phyloP scores from a whole-genome alignment of 2,888 invertebrate species.

The Drosophila macrothrix region DNA sequence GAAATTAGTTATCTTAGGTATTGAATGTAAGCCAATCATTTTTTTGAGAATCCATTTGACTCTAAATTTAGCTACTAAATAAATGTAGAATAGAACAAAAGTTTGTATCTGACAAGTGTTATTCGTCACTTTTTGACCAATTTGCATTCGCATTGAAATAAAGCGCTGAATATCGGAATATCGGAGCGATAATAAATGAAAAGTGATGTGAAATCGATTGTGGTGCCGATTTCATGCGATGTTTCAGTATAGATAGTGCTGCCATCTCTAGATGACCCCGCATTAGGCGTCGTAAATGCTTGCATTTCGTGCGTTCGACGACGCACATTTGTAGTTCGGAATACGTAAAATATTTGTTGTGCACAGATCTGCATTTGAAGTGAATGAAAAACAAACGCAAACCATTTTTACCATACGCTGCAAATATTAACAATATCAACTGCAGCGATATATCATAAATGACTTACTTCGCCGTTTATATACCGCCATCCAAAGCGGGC shows the following conservation, averaged over 20 bases:
- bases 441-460: conserved; percentile 27
- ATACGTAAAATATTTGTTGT: conserved; percentile 4
- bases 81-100: not conserved
- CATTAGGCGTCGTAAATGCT: conserved; percentile 29
- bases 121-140: not conserved
- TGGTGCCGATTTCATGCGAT: not conserved
- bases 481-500: conserved; percentile 65
- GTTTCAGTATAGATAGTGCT: conserved; percentile 6
- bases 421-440: not conserved
- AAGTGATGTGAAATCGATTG: not conserved
- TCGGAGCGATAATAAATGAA: not conserved
- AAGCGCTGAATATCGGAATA: not conserved
- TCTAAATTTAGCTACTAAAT: not conserved
- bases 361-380: conserved; percentile 3
- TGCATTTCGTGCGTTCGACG: conserved; percentile 26
- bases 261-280: conserved; percentile 24
- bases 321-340: conserved; percentile 17
- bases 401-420: not conserved
- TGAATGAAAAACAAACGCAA: conserved; percentile 15
- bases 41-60: not conserved
- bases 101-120: not conserved
- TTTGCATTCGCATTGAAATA: not conserved
- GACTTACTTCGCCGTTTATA: conserved; percentile 63
- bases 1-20: not conserved
- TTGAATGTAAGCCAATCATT: not conserved